Evolutionary conservation across 2,797 vertebrate genomes (phyloP), one percentile per base, ranked within the genome.

Genomic region (Prunella strophiata): DNA sequence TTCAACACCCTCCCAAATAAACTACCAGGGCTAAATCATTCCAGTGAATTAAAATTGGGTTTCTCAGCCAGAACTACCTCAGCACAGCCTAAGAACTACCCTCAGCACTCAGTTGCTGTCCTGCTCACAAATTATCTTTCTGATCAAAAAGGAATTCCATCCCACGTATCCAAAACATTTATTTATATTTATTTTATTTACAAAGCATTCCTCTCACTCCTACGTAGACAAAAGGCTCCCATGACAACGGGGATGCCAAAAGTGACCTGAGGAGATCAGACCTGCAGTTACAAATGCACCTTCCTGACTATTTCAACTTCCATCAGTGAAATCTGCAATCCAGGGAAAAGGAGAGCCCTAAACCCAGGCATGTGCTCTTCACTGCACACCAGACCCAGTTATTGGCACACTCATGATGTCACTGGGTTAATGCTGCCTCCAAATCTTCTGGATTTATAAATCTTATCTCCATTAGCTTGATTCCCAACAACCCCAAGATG

Each of bases 321-420:
- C 4, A 5, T 2, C 27, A 74, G 32, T 11, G 38, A 52, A 20
- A 43, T 30, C 5, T 32, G 32, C 26, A 50, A 13, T 15, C 36
- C 38, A 38, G 30, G 11, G 26, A 5, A 4, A n/a, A 26, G 42
- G 16, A 66, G 65, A 57, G 3, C 9, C 1, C 0, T 2, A 7
- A 40, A 29, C 23, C 29, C 11, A 26, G 36, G 6, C 16, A 61
- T 6, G 5, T 20, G 47, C 43, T 72, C 16, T 45, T 42, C 11
- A 25, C 6, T n/a, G 32, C 27, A 65, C 32, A 40, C 12, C 62
- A 63, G 16, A 32, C 11, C 36, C 51, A n/a, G 29, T 3, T 2
- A 0, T 2, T 17, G 34, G 45, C 30, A 34, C 0, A 0, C 5
- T 45, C n/a, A 5, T 6, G 1, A 4, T 48, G 10, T 20, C 66